Evolutionary conservation across 2,888 invertebrate species (phyloP), one percentile per base, ranked within the genome.

Genomic region (Caenorhabditis zanzibari): DNA sequence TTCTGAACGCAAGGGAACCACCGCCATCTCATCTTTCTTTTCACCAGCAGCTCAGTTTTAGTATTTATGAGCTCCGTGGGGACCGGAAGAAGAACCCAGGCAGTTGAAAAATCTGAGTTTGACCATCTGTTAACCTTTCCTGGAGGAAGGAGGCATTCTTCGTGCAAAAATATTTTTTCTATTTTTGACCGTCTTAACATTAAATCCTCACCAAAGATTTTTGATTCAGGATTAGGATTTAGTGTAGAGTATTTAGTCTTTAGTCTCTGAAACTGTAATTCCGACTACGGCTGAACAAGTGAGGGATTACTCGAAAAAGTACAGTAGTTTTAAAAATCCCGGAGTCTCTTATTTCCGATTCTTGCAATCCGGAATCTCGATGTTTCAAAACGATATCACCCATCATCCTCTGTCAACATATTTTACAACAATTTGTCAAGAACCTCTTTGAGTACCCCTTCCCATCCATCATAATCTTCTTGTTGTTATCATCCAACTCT

Each of bases 391-490:
- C 6, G 1, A 32, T 28, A 32, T 61, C 49, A n/a, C 16, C 52
- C 47, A 44, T 54, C 24, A 28, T 47, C 47, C 2, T 19, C 26
- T 69, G 69, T 63, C 77, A 69, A 54, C 59, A 28, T 71, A 77
- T 77, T 77, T 77, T 77, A 77, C 77, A 77, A 77, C 77, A 77
- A 77, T 71, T 77, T 77, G 77, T 77, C 77, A 63, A 32, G 5
- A 26, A 44, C 49, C 64, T 28, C 41, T 26, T 19, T 22, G 63
- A 32, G 54, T n/a, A 28, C 35, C 22, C 22, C 75, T 24, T n/a
- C 14, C 69, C 19, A 77, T 77, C 71, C 71, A 71, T 77, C 77
- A 77, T 77, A 77, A 77, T 77, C 77, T 77, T 61, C 77, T 71
- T 77, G 77, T 77, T 77, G 69, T 71, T 77, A 71, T 71, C 69